Evolutionary conservation across 2,113 vertebrate species (phyloP), one percentile per base, ranked within the genome.

Genomic region (Zosterops hypoxanthus): DNA sequence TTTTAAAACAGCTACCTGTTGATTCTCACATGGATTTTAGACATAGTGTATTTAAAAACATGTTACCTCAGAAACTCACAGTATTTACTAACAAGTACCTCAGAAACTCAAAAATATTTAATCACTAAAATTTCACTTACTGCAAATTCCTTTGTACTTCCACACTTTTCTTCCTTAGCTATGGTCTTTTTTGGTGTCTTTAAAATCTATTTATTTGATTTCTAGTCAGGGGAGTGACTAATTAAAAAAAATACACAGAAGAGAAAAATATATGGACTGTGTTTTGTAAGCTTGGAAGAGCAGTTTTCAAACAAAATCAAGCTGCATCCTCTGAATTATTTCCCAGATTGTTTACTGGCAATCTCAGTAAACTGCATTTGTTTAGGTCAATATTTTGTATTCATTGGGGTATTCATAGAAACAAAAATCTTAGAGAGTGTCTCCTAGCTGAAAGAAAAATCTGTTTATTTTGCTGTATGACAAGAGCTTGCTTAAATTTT

Each of bases 311-410:
- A 91, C n/a, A 71, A 85, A 76, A 91, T 75, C 73, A 91, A 88
- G 75, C 65, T 88, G 49, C 16, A 72, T 83, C 29, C 39, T 89
- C 59, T 59, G 71, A 87, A 91, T 92, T 89, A 64, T 53, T 95
- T 88, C 57, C 78, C 83, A 94, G 87, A 64, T 44, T 86, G 81
- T 90, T 96, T 86, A 91, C 73, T 86, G 61, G 21, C 60, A 95
- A 39, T 69, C 24, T 85, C 41, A 44, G 17, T 72, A 88, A 93
- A 93, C 53, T 53, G 25, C 25, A 72, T 88, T 86, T 85, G 28
- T 90, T 96, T 92, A 86, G 86, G 83, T 92, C 77, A 91, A 83
- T 93, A 89, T 88, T 92, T 90, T 91, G 53, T 64, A 93, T 94
- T 93, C 83, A 77, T 57, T 47, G n/a, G 75, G 31, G 33, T 85